These are phyloP conservation scores for Zosterops lateralis DNA, from an alignment of 2,113 vertebrate genomes.

Conservation along the genomic window DNA sequence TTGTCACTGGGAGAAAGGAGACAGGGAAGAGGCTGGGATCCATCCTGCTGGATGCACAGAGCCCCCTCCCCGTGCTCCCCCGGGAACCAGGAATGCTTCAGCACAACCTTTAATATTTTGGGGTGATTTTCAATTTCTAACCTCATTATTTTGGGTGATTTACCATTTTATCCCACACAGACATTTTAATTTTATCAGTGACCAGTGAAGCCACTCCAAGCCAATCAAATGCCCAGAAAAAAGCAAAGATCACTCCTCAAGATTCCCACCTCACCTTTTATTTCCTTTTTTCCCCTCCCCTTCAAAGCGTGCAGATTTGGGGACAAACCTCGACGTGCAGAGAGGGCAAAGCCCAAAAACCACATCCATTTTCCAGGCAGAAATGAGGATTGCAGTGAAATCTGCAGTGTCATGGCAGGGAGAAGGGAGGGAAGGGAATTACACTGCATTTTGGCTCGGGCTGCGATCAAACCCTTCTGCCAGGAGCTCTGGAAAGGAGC, in stretches of 20 bases:
- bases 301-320: accelerated
- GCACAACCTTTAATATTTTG: accelerated
- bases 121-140: accelerated
- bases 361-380: accelerated
- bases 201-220: accelerated
- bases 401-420: not conserved
- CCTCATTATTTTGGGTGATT: accelerated
- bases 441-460: not conserved
- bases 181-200: accelerated
- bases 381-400: not conserved
- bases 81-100: accelerated
- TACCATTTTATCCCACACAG: accelerated
- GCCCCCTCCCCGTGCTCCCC: accelerated
- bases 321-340: accelerated
- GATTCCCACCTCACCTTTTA: not conserved
- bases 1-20: accelerated
- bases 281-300: no score
- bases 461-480: not conserved
- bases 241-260: not conserved
- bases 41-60: not conserved
- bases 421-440: not conserved
- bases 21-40: not conserved
- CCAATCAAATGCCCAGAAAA: not conserved
- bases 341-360: not conserved
- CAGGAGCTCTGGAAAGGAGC: slow-evolving; percentile 41